These are phyloP conservation scores for Halotydeus destructor DNA, from an alignment of 1,140 invertebrate species.

Conservation along the genomic window DNA sequence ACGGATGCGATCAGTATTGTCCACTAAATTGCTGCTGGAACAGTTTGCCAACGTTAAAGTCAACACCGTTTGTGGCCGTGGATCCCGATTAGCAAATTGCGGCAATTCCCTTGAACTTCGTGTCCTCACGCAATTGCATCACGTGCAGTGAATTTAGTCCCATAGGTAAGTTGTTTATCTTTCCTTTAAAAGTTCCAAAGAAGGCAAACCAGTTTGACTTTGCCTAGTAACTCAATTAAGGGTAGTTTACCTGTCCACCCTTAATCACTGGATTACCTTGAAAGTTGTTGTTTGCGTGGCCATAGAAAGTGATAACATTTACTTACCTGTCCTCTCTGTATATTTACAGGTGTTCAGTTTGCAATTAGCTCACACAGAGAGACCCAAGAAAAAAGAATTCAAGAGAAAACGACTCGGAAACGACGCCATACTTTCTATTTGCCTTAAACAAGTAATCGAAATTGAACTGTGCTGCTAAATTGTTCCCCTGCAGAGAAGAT, in stretches of 20 bases:
- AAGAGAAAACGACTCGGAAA: no score
- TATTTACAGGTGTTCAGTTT: no score
- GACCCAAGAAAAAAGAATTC: no score
- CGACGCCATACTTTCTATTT: no score
- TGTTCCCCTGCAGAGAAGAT: no score
- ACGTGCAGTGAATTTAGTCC: conserved; percentile 45
- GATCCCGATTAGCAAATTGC: conserved; percentile 48
- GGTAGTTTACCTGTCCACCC: not conserved
- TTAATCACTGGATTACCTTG: not conserved
- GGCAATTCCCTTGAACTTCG: conserved; percentile 52
- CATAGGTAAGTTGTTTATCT: not conserved
- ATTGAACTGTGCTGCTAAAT: no score
- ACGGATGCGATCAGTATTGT: no score
- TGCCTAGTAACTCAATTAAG: not conserved
- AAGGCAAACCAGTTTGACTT: not conserved
- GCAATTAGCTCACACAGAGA: no score
- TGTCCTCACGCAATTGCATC: conserved; percentile 51
- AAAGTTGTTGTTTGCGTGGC: not conserved
- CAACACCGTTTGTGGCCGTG: no score
- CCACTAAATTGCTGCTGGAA: no score
- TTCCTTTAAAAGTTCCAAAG: conserved; percentile 3
- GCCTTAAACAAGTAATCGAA: no score
- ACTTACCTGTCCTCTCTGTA: conserved; percentile 1
- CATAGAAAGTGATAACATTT: conserved; percentile 8
- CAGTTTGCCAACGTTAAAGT: no score